These are phyloP conservation scores for Pseudorhombus dupliciocellatus DNA, from an alignment of 2,113 vertebrate genomes.

Conservation along the genomic window DNA sequence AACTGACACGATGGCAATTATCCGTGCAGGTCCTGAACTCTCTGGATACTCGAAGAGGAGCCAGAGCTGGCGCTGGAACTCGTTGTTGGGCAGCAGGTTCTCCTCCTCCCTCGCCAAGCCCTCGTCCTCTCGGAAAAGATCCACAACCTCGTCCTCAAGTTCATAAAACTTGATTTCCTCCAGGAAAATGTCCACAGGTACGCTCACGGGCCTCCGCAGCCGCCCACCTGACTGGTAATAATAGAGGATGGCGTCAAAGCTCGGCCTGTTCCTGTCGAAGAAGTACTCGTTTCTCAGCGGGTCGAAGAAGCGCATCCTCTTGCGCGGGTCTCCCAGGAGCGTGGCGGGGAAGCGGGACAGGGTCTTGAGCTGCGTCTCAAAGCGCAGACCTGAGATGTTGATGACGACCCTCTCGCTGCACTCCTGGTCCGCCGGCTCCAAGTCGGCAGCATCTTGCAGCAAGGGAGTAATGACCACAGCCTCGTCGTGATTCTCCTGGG, in stretches of 20 bases:
- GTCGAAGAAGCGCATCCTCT: constrained; percentile 93
- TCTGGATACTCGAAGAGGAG: constrained; percentile 91
- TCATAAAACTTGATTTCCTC: constrained; percentile 95
- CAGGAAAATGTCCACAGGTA: constrained; percentile 92
- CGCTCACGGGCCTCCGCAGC: constrained; percentile 89
- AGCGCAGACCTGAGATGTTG: constrained; percentile 94
- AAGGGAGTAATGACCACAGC: constrained; percentile 63
- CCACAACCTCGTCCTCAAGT: constrained; percentile 86
- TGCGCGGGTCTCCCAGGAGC: constrained; percentile 89
- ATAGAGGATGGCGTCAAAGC: constrained; percentile 94
- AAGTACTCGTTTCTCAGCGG: constrained; percentile 93
- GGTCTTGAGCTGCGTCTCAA: constrained; percentile 93
- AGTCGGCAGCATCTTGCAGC: constrained; percentile 64
- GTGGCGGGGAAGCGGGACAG: constrained; percentile 90
- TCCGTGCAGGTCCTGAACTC: constrained; percentile 87
- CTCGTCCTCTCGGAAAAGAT: constrained; percentile 88
- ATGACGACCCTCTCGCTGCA: constrained; percentile 90
- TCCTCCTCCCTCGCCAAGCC: constrained; percentile 89
- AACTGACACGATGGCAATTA: constrained; percentile 89
- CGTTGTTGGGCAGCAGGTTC: constrained; percentile 85
- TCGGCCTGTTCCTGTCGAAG: constrained; percentile 93
- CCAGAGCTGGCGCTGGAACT: constrained; percentile 89
- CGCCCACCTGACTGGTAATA: constrained; percentile 93
- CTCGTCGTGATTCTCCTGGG: constrained; percentile 78
- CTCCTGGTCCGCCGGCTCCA: constrained; percentile 76